These are phyloP conservation scores for Cyanoderma ruficeps DNA, from an alignment of 2,113 vertebrate species.

Conservation along the genomic window DNA sequence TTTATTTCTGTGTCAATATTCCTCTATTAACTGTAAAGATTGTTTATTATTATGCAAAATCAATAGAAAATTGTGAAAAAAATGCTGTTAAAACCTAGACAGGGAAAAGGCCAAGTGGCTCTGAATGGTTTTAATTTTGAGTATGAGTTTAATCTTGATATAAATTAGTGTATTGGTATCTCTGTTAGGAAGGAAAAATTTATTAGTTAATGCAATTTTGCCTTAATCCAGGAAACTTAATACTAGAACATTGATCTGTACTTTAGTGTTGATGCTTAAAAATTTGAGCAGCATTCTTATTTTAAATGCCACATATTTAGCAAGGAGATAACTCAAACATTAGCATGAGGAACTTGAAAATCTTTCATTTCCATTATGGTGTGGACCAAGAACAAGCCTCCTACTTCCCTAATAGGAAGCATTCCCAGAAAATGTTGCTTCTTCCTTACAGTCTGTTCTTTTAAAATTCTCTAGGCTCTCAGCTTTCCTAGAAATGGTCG, in stretches of 20 bases:
- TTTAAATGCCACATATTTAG: rapidly evolving
- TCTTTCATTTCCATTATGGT: rapidly evolving
- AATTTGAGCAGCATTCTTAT: rapidly evolving
- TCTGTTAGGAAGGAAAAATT: neutral
- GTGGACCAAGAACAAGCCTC: rapidly evolving
- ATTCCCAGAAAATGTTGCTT: neutral
- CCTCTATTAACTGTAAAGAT: neutral
- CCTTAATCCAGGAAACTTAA: neutral
- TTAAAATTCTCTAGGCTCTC: too few species aligned
- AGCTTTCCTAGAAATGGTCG: rapidly evolving
- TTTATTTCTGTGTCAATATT: neutral
- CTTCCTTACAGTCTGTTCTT: rapidly evolving
- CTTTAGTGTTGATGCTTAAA: rapidly evolving
- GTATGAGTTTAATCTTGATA: neutral
- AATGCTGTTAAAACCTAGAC: neutral
- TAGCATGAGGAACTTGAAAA: rapidly evolving
- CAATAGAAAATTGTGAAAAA: neutral
- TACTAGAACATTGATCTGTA: neutral
- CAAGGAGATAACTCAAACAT: neutral
- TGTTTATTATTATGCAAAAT: neutral
- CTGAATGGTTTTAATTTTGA: rapidly evolving
- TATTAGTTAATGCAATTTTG: neutral
- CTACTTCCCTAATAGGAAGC: neutral
- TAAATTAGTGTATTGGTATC: neutral
- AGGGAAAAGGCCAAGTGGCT: rapidly evolving